Evolutionary conservation across 2,113 vertebrate species (phyloP).

Genomic region (Percina caprodes): DNA sequence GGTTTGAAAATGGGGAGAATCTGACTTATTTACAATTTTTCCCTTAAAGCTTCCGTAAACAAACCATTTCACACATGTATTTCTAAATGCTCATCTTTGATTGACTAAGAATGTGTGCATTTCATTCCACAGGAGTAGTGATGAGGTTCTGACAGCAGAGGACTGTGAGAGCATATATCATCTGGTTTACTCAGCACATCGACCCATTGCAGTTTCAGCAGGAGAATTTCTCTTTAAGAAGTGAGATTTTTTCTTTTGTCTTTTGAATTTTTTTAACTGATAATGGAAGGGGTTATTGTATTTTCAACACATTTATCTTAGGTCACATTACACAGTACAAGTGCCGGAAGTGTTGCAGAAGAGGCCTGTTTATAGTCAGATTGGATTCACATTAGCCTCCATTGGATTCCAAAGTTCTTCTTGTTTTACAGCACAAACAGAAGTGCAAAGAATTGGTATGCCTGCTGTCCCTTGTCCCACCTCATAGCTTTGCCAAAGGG

Average conservation of each 20-base stretch:
- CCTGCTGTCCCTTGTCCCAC: not conserved
- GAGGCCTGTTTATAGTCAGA: not conserved
- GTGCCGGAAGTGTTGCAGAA: not conserved
- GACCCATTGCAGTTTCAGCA: slow-evolving; percentile 94
- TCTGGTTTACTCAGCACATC: slow-evolving; percentile 96
- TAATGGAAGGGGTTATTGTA: not conserved
- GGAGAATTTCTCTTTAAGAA: slow-evolving; percentile 98
- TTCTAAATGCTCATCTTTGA: not conserved
- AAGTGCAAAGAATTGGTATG: not conserved
- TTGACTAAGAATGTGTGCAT: not conserved
- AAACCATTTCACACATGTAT: not conserved
- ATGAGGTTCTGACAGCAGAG: slow-evolving; percentile 96
- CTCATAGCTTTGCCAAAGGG: not conserved
- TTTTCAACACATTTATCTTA: not conserved
- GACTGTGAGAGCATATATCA: slow-evolving; percentile 99
- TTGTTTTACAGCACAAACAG: not conserved
- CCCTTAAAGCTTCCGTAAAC: not conserved
- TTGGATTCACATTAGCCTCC: not conserved
- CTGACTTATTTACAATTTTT: too few species aligned
- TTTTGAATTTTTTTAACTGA: not conserved
- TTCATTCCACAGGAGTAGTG: slow-evolving; percentile 87
- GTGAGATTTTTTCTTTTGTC: slow-evolving; percentile 79
- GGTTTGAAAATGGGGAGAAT: not conserved
- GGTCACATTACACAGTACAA: not conserved
- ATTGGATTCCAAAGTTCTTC: not conserved